Evolutionary conservation across 2,888 invertebrate species (phyloP), one percentile per base, ranked within the genome.

Genomic region (Chrysodeixis includens): DNA sequence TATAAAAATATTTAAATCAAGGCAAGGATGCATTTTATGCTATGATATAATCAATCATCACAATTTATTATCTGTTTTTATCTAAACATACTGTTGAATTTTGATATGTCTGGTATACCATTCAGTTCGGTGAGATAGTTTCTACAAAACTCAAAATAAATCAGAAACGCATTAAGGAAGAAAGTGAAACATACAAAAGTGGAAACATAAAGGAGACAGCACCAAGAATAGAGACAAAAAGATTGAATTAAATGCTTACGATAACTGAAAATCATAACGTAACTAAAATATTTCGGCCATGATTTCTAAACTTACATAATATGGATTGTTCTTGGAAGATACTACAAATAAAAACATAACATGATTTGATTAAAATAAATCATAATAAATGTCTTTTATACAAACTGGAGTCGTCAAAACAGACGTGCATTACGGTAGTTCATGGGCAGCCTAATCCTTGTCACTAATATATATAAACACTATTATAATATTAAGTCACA

Each of bases 11-110:
- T 55, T 62, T 40, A 44, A 69, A 73, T 76, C 70, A 83, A 87
- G 90, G 92, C 90, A 92, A 91, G 90, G 83, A 81, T 72, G 90
- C 92, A 92, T 91, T 91, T 69, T 67, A 92, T 91, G 91, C 91
- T 87, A 85, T 66, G 74, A 71, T 63, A 53, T 54, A 58, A 70
- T 67, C 46, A 49, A 40, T 40, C 40, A 40, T 40, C 73, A 76
- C 63, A 74, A 69, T 54, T 60, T 53, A 56, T 30, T 64, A 55
- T 67, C 66, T 75, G 26, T 74, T 68, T 74, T 71, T 51, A 66
- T 68, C 52, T 56, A 61, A 76, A 74, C 60, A 35, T 58, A 55
- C 71, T 75, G 68, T 54, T 69, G 74, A 66, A 74, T 75, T 65
- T 49, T 56, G 81, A 81, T 80, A 80, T 80, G 79, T 71, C 40